Conservation (phyloP, 2,797 vertebrate genomes). For the Dicrostonyx torquatus region DNA sequence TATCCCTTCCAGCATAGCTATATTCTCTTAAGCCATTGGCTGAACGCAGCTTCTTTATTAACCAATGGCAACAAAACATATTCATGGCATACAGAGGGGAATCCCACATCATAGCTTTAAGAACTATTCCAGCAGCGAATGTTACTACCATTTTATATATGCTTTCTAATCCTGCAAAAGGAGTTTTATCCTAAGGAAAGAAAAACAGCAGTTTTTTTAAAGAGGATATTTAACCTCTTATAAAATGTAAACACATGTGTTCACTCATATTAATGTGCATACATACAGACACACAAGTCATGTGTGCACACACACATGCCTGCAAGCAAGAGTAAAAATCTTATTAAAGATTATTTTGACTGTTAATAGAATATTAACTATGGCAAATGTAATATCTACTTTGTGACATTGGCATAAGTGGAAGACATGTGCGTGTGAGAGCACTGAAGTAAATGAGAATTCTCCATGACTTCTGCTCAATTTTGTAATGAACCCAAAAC, state of each 20-base stretch:
- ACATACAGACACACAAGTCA: background rate
- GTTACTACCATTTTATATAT: background rate
- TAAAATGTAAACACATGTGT: background rate
- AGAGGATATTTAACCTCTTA: background rate
- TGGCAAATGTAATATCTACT: background rate
- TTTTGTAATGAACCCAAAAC: background rate
- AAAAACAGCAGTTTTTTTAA: background rate
- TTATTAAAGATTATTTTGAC: background rate
- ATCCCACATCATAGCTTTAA: too few species aligned
- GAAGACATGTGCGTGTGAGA: background rate
- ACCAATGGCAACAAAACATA: too few species aligned
- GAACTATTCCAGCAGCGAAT: background rate
- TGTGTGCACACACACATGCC: background rate
- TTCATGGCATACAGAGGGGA: too few species aligned
- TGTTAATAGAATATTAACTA: background rate
- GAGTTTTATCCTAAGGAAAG: background rate
- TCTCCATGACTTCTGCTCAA: background rate
- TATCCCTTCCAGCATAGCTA: too few species aligned
- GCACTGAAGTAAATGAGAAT: background rate
- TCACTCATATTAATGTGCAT: background rate
- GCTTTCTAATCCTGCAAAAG: slow-evolving; percentile 36
- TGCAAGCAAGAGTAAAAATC: background rate
- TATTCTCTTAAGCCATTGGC: too few species aligned
- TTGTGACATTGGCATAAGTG: background rate
- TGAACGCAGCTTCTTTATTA: too few species aligned